Percentiles rank a stretch among this genome's conserved stretches.
Conservation (phyloP, 2,797 vertebrate genomes). For the Gymnopithys bicolor region DNA sequence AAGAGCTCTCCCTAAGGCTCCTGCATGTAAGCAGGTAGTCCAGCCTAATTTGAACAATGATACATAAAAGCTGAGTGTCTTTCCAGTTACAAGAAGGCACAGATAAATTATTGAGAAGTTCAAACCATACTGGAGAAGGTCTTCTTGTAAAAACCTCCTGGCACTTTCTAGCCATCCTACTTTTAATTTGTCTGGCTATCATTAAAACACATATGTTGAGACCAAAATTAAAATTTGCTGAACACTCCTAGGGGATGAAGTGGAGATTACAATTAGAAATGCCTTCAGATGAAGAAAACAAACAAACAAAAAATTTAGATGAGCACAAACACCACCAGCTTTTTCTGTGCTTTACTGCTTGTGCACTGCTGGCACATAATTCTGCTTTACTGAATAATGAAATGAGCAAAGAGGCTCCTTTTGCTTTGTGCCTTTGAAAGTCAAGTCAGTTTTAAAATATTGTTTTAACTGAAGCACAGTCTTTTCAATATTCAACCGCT, state of each 20-base stretch:
- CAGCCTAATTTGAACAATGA: not conserved
- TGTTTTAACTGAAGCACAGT: not conserved
- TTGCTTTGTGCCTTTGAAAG: not conserved
- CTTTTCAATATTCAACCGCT: not conserved
- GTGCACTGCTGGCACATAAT: not conserved
- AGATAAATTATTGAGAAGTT: not conserved
- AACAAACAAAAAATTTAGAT: not conserved
- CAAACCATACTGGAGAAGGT: not conserved
- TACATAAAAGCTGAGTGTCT: not conserved
- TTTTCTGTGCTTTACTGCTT: not conserved
- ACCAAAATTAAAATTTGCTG: not conserved
- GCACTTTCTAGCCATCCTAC: accelerated
- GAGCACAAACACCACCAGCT: accelerated
- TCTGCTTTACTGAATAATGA: not conserved
- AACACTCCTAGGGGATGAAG: accelerated
- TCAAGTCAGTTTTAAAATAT: not conserved
- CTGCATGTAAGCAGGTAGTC: not conserved
- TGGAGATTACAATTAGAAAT: not conserved
- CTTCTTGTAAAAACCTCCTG: not conserved
- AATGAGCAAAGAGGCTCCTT: not conserved
- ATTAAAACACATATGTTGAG: not conserved
- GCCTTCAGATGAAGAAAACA: not conserved
- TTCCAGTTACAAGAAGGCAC: not conserved
- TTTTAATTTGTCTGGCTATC: not conserved
- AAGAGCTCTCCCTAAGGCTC: not conserved